Percentiles rank a stretch among this genome's conserved stretches.
These are phyloP conservation scores for Dendroctonus valens DNA, from an alignment of 1,140 invertebrate species.

Conservation along the genomic window DNA sequence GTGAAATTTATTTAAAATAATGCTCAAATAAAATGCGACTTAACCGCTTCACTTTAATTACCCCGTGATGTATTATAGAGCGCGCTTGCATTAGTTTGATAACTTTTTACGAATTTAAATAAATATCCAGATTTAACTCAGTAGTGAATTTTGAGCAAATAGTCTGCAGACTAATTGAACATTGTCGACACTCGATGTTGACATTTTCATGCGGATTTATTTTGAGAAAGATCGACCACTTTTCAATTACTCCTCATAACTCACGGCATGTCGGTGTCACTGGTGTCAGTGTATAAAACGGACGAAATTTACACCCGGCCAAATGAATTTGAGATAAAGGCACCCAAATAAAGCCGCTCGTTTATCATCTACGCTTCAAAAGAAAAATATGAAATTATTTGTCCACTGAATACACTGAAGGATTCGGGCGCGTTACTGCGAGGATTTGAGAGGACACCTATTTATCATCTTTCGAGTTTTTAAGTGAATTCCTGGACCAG, in stretches of 20 bases:
- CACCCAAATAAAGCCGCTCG: conserved; percentile 16
- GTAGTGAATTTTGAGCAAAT: too few species aligned
- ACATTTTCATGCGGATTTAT: too few species aligned
- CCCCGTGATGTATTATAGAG: too few species aligned
- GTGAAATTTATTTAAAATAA: conserved; percentile 12
- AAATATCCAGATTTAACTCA: too few species aligned
- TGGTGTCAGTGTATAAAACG: conserved; percentile 6
- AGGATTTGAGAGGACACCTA: conserved; percentile 10
- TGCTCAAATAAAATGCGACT: not conserved
- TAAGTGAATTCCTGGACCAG: not conserved
- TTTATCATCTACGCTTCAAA: conserved; percentile 22
- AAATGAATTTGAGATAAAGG: conserved; percentile 27
- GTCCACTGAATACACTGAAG: conserved; percentile 16
- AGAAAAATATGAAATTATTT: conserved; percentile 25
- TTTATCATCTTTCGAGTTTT: conserved; percentile 13
- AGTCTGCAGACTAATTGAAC: too few species aligned
- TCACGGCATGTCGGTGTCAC: not conserved
- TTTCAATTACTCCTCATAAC: not conserved
- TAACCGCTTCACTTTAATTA: too few species aligned
- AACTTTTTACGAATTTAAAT: too few species aligned
- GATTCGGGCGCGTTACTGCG: conserved; percentile 2
- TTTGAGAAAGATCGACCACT: conserved; percentile 1
- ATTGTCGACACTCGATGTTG: too few species aligned
- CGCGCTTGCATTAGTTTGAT: too few species aligned
- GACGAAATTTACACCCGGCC: conserved; percentile 17